phyloP scores from a whole-genome alignment of 2,113 vertebrate genomes.

The Lophius piscatorius region DNA sequence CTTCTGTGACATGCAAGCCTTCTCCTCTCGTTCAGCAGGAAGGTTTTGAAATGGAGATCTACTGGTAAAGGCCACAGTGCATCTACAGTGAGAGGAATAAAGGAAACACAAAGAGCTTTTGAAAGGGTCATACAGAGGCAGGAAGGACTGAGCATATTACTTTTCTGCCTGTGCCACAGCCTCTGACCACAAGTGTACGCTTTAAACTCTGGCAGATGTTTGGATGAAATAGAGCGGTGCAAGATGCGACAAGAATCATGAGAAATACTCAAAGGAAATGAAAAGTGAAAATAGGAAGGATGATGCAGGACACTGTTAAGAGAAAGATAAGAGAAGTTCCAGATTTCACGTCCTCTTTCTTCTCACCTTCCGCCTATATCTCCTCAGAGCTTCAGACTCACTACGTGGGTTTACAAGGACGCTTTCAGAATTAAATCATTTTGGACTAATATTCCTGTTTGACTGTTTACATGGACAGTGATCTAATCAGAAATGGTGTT shows the following conservation, averaged over 20 bases:
- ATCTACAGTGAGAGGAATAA: conserved; percentile 57
- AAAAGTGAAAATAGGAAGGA: neutral
- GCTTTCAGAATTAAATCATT: too few species aligned
- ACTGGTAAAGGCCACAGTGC: conserved; percentile 48
- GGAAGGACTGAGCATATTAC: conserved; percentile 13
- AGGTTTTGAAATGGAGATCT: conserved; percentile 69
- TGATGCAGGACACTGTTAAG: neutral
- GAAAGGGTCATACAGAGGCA: conserved; percentile 24
- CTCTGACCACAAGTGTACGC: conserved; percentile 34
- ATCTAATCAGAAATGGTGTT: too few species aligned
- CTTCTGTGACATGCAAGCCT: conserved; percentile 12
- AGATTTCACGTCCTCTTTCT: conserved; percentile 12
- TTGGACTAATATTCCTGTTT: too few species aligned
- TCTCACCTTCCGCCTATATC: conserved; percentile 7
- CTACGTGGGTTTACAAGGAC: too few species aligned
- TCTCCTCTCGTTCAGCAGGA: conserved; percentile 34
- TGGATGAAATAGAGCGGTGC: conserved; percentile 29
- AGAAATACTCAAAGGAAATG: neutral
- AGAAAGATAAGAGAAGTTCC: conserved; percentile 13
- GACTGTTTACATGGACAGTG: too few species aligned
- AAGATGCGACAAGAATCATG: neutral
- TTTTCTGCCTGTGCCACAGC: conserved; percentile 44
- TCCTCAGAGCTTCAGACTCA: conserved; percentile 18
- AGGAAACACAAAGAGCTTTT: conserved; percentile 35
- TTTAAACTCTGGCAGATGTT: conserved; percentile 28